Conservation (phyloP, 2,113 vertebrate genomes). For the Gnathonemus echidnorhynchus region DNA sequence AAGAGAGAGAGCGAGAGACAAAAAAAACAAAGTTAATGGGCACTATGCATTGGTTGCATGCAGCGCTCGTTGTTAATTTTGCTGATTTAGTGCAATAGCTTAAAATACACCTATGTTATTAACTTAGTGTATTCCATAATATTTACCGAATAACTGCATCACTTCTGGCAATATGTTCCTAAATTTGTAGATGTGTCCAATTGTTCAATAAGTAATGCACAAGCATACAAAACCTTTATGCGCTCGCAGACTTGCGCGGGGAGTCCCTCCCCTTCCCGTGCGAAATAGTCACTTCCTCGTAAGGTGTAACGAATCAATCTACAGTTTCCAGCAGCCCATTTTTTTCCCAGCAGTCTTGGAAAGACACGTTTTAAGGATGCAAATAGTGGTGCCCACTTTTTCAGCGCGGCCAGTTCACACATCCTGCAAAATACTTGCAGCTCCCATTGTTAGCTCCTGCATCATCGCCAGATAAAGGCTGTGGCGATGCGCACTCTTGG, state of each 20-base stretch:
- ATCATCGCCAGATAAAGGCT: neutral
- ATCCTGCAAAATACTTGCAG: neutral
- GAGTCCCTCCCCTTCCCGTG: conserved; percentile 96
- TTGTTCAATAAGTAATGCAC: conserved; percentile 10
- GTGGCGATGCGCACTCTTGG: neutral
- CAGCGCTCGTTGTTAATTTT: conserved; percentile 3
- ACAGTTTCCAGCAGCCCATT: conserved; percentile 54
- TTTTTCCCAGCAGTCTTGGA: conserved; percentile 22
- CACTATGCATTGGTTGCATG: conserved; percentile 34
- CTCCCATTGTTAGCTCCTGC: neutral
- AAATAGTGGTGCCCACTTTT: conserved; percentile 3
- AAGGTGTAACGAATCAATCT: conserved; percentile 96
- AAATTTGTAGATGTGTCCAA: conserved; percentile 9
- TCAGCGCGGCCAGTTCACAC: neutral
- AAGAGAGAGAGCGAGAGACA: neutral
- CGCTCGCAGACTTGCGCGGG: conserved; percentile 34
- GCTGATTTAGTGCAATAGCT: neutral
- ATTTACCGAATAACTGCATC: conserved; percentile 4
- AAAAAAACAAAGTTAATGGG: conserved; percentile 52
- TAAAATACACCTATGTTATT: neutral
- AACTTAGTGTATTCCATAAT: neutral
- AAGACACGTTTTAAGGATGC: conserved; percentile 21
- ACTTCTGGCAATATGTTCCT: neutral
- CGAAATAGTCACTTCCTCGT: conserved; percentile 86
- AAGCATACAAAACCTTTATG: neutral